Evolutionary conservation across 2,888 invertebrate genomes (phyloP), one percentile per base, ranked within the genome.

Genomic region (Aspidiotus rigidus): DNA sequence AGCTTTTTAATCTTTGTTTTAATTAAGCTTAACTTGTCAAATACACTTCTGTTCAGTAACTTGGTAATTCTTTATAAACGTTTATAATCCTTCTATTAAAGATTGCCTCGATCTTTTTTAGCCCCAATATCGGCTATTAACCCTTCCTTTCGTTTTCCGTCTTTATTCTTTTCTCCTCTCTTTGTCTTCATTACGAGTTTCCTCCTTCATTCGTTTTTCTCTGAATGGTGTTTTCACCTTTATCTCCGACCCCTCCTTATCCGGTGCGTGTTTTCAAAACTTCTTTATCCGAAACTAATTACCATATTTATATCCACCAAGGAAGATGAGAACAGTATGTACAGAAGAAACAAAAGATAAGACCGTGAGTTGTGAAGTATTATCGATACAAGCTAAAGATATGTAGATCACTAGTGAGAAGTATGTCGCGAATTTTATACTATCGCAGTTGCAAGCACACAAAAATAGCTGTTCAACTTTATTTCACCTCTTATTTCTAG

Each of bases 11-110:
- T 67, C 67, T 67, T 67, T 67, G 59, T 67, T 67, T 67, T 67
- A 67, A 67, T 67, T 67, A 67, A 67, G 67, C 67, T 67, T 67
- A 67, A 67, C 39, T 67, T 67, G 67, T 67, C 67, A 67, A 67
- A 60, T 67, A 67, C 67, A 67, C 67, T 67, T 67, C 60, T 67
- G 67, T 67, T 67, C 17, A 60, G 67, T 67, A 67, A 67, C 67
- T 67, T 60, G 44, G 67, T 67, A 67, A 67, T 67, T 67, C 67
- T 67, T 67, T 67, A 60, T 67, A 67, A 67, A 67, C 67, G 67
- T 67, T 67, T 15, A 59, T 67, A 67, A 67, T 67, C 67, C 67
- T 67, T 67, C 60, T 60, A 44, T 59, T 67, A 60, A 67, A 60
- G 67, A 67, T 67, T 67, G 59, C 60, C 49, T 49, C 28, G 13